These are phyloP conservation scores for Melanerpes aurifrons DNA, from an alignment of 2,113 vertebrate species.

Conservation along the genomic window DNA sequence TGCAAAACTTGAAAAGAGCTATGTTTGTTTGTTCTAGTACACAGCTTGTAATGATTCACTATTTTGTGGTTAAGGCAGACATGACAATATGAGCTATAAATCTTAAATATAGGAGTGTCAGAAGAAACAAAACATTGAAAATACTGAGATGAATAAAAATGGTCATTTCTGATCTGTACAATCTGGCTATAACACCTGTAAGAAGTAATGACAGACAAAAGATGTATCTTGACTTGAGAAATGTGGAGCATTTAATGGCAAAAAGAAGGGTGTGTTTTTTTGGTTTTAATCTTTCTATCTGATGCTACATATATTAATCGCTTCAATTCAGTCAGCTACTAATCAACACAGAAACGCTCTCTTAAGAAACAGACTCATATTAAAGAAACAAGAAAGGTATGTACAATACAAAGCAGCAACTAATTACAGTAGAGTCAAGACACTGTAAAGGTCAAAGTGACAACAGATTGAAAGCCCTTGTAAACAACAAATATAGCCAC, in stretches of 20 bases:
- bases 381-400: neutral
- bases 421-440: neutral
- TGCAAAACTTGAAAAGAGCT: neutral
- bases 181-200: rapidly evolving
- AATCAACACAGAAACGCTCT: neutral
- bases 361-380: neutral
- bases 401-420: neutral
- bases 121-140: neutral
- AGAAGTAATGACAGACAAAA: neutral
- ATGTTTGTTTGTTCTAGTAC: neutral
- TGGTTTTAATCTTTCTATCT: neutral
- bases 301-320: neutral
- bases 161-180: neutral
- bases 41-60: neutral
- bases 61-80: neutral
- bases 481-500: neutral
- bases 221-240: neutral
- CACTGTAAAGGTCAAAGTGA: neutral
- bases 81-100: neutral
- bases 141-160: neutral
- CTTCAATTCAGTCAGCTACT: neutral
- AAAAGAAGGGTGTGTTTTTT: neutral
- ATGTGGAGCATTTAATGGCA: neutral
- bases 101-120: neutral
- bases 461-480: neutral